Conservation (phyloP, 2,113 vertebrate genomes). For the Corydoras sp. region DNA sequence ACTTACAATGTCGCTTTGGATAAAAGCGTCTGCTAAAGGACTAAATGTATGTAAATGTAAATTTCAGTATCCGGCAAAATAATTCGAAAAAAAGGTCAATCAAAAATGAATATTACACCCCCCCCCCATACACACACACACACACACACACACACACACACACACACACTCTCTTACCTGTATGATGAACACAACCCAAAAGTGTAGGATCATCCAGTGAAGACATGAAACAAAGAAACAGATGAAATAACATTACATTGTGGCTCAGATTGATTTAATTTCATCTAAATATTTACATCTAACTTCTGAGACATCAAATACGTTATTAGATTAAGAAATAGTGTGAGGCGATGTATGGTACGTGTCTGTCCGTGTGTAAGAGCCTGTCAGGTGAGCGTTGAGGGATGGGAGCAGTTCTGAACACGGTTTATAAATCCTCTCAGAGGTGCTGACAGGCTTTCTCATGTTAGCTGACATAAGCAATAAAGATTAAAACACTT, state of each 20-base stretch:
- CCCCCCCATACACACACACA: not conserved
- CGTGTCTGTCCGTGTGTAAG: too few species aligned
- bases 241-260: not conserved
- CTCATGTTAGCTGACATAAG: not conserved
- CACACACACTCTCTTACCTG: conserved; percentile 26
- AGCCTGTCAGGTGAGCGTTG: not conserved
- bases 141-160: not conserved
- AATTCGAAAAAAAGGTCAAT: too few species aligned
- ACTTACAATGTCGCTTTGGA: too few species aligned
- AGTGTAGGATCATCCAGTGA: conserved; percentile 1
- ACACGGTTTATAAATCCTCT: not conserved
- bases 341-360: too few species aligned
- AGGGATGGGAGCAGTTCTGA: not conserved
- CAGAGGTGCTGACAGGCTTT: not conserved
- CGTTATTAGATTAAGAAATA: too few species aligned
- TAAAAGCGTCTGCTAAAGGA: too few species aligned
- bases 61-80: too few species aligned
- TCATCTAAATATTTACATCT: too few species aligned
- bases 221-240: conserved; percentile 16
- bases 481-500: too few species aligned
- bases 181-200: conserved; percentile 13
- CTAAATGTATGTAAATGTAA: too few species aligned
- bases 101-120: not conserved
- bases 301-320: too few species aligned
- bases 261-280: not conserved